A percentile compares a stretch with the other conserved stretches of the same genome.
phyloP scores from a whole-genome alignment of 1,140 invertebrate species.

The Nymphalis io region DNA sequence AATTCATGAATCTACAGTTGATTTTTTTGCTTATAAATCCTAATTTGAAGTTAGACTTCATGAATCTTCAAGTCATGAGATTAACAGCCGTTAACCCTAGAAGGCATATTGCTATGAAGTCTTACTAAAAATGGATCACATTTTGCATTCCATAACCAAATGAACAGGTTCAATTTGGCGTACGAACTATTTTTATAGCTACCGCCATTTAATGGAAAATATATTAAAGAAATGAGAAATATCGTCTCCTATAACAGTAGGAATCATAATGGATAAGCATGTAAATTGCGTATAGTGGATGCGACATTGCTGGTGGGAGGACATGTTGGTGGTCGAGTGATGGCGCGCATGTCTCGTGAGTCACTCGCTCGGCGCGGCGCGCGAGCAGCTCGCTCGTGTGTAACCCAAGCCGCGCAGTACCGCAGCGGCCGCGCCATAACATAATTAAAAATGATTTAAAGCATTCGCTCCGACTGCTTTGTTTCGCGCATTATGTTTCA shows the following conservation, averaged over 20 bases:
- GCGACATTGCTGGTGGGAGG: conserved; percentile 27
- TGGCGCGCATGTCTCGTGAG: conserved; percentile 22
- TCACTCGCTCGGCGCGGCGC: conserved; percentile 30
- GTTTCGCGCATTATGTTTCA: conserved; percentile 80
- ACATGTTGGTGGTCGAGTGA: conserved; percentile 30
- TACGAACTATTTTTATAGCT: neutral
- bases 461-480: conserved; percentile 80
- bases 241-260: conserved; percentile 25
- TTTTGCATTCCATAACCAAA: neutral
- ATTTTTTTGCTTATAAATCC: neutral
- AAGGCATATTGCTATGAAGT: neutral
- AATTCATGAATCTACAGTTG: neutral
- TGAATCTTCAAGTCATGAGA: conserved; percentile 3
- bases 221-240: too few species aligned
- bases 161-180: neutral
- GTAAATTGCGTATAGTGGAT: conserved; percentile 19
- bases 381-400: conserved; percentile 37
- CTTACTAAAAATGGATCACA: neutral
- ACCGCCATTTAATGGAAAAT: too few species aligned
- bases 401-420: conserved; percentile 53
- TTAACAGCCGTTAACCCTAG: neutral
- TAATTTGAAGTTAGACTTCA: neutral
- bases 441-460: conserved; percentile 81
- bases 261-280: conserved; percentile 24
- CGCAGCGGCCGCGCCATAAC: conserved; percentile 71